A percentile compares a stretch with the other conserved stretches of the same genome.
Conservation (phyloP, 2,888 invertebrate species). For the Mechanitis messenoides region DNA sequence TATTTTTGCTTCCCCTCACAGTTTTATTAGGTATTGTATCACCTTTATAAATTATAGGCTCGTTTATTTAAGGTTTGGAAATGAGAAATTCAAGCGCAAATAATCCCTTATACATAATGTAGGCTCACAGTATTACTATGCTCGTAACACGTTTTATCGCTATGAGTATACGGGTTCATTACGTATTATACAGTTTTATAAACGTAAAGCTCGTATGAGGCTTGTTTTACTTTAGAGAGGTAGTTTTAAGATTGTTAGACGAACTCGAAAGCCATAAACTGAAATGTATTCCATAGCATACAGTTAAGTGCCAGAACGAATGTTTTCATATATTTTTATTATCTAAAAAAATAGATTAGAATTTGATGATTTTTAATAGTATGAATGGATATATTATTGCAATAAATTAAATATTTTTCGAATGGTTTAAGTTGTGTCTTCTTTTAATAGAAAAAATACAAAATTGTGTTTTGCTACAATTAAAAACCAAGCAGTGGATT, state of each 20-base stretch:
- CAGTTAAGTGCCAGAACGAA: conserved; percentile 1
- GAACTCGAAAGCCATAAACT: conserved; percentile 4
- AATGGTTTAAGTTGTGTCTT: no score
- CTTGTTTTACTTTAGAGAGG: conserved; percentile 2
- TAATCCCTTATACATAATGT: conserved; percentile 17
- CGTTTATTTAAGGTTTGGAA: conserved; percentile 7
- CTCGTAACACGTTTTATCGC: conserved; percentile 22
- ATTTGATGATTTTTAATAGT: no score
- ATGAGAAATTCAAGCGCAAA: conserved; percentile 7
- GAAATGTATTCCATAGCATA: conserved; percentile 1
- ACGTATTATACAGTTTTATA: conserved; percentile 20
- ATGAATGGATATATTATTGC: no score
- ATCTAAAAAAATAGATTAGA: no score
- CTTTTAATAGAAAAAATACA: no score
- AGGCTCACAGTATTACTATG: conserved; percentile 11
- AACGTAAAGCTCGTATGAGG: conserved; percentile 8
- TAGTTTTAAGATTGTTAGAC: conserved; percentile 2
- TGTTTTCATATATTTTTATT: neutral
- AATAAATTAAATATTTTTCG: no score
- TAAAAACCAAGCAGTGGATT: no score
- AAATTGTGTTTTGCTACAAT: no score
- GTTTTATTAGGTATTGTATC: neutral
- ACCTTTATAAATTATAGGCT: conserved; percentile 1
- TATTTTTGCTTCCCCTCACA: neutral
- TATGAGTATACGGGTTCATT: conserved; percentile 18